A percentile compares a stretch with the other conserved stretches of the same genome.
Conservation (phyloP, 2,113 vertebrate genomes). For the Girardinichthys multiradiatus region DNA sequence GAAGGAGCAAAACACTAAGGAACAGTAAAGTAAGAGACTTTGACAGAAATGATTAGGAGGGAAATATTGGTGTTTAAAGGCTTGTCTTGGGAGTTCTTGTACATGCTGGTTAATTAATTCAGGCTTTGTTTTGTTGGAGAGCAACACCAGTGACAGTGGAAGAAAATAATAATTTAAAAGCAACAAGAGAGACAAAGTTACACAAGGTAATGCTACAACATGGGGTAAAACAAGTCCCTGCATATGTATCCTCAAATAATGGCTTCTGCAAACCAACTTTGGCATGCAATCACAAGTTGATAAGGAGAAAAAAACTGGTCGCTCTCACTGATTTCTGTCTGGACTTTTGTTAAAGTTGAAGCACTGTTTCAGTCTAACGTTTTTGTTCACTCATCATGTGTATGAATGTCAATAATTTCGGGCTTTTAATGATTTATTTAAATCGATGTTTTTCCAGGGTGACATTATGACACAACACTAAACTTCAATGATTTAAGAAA, state of each 20-base stretch:
- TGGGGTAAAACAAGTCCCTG: constrained; percentile 43
- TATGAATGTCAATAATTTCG: neutral
- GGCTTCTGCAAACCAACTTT: constrained; percentile 10
- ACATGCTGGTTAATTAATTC: constrained; percentile 73
- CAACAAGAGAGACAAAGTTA: constrained; percentile 4
- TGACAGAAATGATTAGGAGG: constrained; percentile 59
- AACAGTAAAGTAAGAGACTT: constrained; percentile 37
- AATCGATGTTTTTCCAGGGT: neutral
- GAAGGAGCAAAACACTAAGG: neutral
- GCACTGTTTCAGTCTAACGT: neutral
- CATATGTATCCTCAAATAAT: constrained; percentile 55
- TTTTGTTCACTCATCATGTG: neutral
- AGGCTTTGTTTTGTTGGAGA: constrained; percentile 68
- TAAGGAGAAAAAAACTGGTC: neutral
- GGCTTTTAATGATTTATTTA: neutral
- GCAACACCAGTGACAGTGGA: constrained; percentile 47
- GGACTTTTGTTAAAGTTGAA: neutral
- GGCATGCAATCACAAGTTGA: neutral
- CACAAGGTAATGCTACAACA: neutral
- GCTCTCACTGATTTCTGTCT: neutral
- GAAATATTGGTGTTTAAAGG: constrained; percentile 52
- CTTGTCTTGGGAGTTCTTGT: constrained; percentile 56
- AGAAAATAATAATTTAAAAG: constrained; percentile 36
- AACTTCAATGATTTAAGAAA: neutral
- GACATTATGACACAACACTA: neutral